Percentiles rank a stretch among this genome's conserved stretches.
Evolutionary conservation across 2,797 vertebrate species (phyloP).

Genomic region (Danio choprae): DNA sequence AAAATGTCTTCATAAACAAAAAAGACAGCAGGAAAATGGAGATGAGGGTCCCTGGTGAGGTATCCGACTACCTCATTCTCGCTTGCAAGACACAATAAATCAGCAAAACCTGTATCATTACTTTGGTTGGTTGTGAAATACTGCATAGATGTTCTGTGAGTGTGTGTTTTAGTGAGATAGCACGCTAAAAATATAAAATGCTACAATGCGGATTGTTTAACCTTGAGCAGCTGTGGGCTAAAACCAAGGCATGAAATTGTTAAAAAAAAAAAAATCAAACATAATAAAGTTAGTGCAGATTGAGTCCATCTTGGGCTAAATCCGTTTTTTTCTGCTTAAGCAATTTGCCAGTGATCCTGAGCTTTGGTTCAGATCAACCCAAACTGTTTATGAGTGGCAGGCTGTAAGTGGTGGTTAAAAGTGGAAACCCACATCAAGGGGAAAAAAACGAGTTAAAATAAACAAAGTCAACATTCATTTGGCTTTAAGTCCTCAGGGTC

Average conservation of each 20-base stretch:
- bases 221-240: conserved; percentile 64
- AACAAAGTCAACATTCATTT: conserved; percentile 80
- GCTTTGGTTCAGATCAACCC: conserved; percentile 46
- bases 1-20: conserved; percentile 13
- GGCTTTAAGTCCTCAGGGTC: conserved; percentile 76
- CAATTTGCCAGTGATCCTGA: conserved; percentile 40
- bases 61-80: conserved; percentile 32
- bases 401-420: conserved; percentile 62
- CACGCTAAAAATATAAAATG: conserved; percentile 46
- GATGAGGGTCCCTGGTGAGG: conserved; percentile 39
- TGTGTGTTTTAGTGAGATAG: conserved; percentile 41
- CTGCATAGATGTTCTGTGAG: conserved; percentile 7
- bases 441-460: conserved; percentile 65
- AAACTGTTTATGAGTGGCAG: conserved; percentile 47
- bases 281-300: conserved; percentile 52
- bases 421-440: conserved; percentile 63
- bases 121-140: conserved; percentile 32
- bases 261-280: conserved; percentile 14
- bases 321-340: conserved; percentile 22
- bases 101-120: conserved; percentile 30
- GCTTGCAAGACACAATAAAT: conserved; percentile 7
- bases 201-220: conserved; percentile 43
- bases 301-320: conserved; percentile 50
- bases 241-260: conserved; percentile 72
- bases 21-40: conserved; percentile 44